phyloP scores from a whole-genome alignment of 2,113 vertebrate genomes.

The Scomber scombrus region DNA sequence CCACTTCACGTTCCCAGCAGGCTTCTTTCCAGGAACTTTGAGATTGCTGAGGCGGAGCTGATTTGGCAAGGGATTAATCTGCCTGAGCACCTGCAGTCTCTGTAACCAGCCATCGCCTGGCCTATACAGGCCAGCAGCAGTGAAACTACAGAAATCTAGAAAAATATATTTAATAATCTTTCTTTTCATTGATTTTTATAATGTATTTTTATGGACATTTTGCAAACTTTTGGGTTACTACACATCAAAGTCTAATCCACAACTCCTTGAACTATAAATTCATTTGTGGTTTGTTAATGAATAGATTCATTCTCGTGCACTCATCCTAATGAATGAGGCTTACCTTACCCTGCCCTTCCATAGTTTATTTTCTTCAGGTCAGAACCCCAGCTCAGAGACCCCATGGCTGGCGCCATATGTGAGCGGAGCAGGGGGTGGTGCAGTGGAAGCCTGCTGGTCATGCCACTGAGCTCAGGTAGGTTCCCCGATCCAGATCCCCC shows the following conservation, averaged over 20 bases:
- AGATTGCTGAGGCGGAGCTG: slow-evolving; percentile 79
- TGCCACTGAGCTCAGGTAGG: slow-evolving; percentile 83
- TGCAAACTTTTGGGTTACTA: neutral
- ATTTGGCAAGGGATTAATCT: slow-evolving; percentile 81
- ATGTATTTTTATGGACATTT: neutral
- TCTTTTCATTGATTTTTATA: too few relatives aligned
- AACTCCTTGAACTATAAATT: slow-evolving; percentile 7
- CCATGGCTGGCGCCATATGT: slow-evolving; percentile 81
- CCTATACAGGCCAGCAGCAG: slow-evolving; percentile 31
- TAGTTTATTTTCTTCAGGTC: slow-evolving; percentile 77
- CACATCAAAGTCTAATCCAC: neutral
- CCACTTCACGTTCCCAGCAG: slow-evolving; percentile 81
- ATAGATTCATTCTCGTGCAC: slow-evolving; percentile 58
- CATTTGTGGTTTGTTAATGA: slow-evolving; percentile 28
- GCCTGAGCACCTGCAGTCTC: slow-evolving; percentile 76
- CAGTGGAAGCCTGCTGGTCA: slow-evolving; percentile 79
- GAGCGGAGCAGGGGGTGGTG: slow-evolving; percentile 76
- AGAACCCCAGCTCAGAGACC: slow-evolving; percentile 70
- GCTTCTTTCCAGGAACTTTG: slow-evolving; percentile 75
- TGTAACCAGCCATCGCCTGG: slow-evolving; percentile 47
- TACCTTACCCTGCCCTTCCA: slow-evolving; percentile 74
- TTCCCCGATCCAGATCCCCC: slow-evolving; percentile 82
- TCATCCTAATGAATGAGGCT: slow-evolving; percentile 69
- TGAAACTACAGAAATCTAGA: neutral
- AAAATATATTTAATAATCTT: neutral